Evolutionary conservation across 2,797 vertebrate genomes (phyloP), one percentile per base, ranked within the genome.

Genomic region (Enteromius argenteus): DNA sequence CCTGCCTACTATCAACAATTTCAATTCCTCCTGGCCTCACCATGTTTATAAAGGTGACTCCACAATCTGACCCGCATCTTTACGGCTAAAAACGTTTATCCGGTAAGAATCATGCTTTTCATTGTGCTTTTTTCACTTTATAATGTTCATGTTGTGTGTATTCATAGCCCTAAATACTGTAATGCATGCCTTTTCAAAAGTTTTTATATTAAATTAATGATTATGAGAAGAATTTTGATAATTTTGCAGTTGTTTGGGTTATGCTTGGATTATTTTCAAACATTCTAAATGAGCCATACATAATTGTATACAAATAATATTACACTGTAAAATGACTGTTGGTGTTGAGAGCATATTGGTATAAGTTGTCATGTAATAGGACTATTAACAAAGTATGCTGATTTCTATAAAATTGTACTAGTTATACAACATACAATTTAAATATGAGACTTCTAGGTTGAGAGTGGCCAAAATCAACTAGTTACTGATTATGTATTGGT

Each of bases 11-110:
- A 44, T 60, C 49, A 81, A 88, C 85, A 86, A 53, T 85, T 58
- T 87, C 78, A 56, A 93, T 89, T 88, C 49, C 79, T 87, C 53
- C 2, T 85, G 84, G 86, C 66, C 35, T 88, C 58, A 32, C 13
- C 87, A 78, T 88, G 92, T 83, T 85, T 90, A 92, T 94, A 94
- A 92, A 91, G 81, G 39, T 69, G 60, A 58, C 21, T 66, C 72
- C 37, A 21, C 32, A 56, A 19, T 78, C 53, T 14, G 27, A 21
- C 14, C 39, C 5, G 17, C 21, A 69, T 72, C 23, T 76, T 82
- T 83, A 32, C 37, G 1, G 3, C 23, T 17, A 77, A 58, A 83
- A 77, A 1, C 79, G 0, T 44, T 49, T 39, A 13, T 32, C 49
- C 0, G 81, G 81, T 84, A 77, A 83, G 81, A 69, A 56, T 27